phyloP scores from a whole-genome alignment of 2,888 invertebrate species.

The Gerosis bhagava region DNA sequence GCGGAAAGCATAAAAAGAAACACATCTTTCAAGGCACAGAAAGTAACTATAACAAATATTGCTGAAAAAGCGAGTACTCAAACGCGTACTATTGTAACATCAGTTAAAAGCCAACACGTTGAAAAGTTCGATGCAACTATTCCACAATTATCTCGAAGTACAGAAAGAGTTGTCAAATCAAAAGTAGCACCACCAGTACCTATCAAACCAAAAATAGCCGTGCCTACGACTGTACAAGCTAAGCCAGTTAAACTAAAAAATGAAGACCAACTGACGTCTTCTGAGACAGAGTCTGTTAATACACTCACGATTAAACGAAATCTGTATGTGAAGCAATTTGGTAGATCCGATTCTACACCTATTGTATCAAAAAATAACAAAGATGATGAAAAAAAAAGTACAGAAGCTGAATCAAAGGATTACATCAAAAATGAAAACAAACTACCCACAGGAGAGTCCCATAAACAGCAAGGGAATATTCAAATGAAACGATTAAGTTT shows the following conservation, averaged over 20 bases:
- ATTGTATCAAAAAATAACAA: slow-evolving; percentile 37
- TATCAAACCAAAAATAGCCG: slow-evolving; percentile 78
- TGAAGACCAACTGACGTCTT: slow-evolving; percentile 52
- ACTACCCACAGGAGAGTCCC: too few relatives aligned
- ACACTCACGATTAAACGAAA: slow-evolving; percentile 58
- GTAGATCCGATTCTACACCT: slow-evolving; percentile 54
- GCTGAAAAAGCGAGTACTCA: slow-evolving; percentile 49
- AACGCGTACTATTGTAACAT: slow-evolving; percentile 44
- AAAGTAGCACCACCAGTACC: slow-evolving; percentile 85
- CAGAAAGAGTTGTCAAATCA: slow-evolving; percentile 61
- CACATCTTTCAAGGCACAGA: slow-evolving; percentile 55
- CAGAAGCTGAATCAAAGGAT: slow-evolving; percentile 27
- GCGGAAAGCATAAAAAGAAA: slow-evolving; percentile 58
- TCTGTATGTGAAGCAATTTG: slow-evolving; percentile 46
- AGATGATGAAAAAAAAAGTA: slow-evolving; percentile 25
- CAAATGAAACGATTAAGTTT: slow-evolving; percentile 72
- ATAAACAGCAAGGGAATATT: slow-evolving; percentile 54
- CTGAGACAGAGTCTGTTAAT: slow-evolving; percentile 55
- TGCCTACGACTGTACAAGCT: slow-evolving; percentile 41
- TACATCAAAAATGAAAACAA: too few relatives aligned
- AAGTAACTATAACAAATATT: slow-evolving; percentile 46
- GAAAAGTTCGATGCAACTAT: slow-evolving; percentile 38
- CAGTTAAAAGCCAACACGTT: slow-evolving; percentile 41
- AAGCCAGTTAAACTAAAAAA: slow-evolving; percentile 39
- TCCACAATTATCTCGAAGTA: slow-evolving; percentile 32